Percentiles rank a stretch among this genome's conserved stretches.
Conservation (phyloP, 2,113 vertebrate genomes). For the Egretta garzetta region DNA sequence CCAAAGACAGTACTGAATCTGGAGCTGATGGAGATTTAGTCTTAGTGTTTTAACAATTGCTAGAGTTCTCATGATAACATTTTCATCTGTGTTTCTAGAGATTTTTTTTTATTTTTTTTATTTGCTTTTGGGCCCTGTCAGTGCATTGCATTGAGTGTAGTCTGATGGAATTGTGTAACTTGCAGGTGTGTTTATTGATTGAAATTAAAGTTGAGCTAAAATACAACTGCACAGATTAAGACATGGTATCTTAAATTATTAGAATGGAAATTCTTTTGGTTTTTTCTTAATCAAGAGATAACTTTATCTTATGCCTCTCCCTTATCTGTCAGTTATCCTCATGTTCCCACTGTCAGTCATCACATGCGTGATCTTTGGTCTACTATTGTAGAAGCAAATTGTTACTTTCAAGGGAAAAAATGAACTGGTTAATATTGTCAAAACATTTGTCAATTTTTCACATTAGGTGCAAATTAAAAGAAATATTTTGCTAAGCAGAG, state of each 20-base stretch:
- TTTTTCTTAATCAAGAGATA: neutral
- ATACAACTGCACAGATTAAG: neutral
- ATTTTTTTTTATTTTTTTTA: neutral
- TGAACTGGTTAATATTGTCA: slow-evolving; percentile 33
- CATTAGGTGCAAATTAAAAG: slow-evolving; percentile 68
- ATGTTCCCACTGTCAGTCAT: neutral
- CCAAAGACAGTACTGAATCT: neutral
- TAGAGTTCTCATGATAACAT: neutral
- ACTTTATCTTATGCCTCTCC: neutral
- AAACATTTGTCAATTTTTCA: slow-evolving; percentile 67
- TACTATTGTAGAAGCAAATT: neutral
- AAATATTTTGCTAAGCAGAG: slow-evolving; percentile 59
- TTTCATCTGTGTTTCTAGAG: neutral
- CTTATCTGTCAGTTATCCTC: neutral
- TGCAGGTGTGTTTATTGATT: neutral
- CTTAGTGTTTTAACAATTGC: neutral
- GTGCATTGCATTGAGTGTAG: neutral
- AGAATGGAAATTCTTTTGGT: neutral
- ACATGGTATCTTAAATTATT: neutral
- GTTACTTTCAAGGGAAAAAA: neutral
- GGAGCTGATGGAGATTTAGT: neutral
- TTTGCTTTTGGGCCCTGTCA: neutral
- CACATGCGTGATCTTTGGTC: neutral
- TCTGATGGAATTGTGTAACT: neutral
- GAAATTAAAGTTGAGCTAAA: neutral